Percentiles rank a stretch among this genome's conserved stretches.
Evolutionary conservation across 1,140 invertebrate species (phyloP).

Genomic region (Copidosoma floridanum): DNA sequence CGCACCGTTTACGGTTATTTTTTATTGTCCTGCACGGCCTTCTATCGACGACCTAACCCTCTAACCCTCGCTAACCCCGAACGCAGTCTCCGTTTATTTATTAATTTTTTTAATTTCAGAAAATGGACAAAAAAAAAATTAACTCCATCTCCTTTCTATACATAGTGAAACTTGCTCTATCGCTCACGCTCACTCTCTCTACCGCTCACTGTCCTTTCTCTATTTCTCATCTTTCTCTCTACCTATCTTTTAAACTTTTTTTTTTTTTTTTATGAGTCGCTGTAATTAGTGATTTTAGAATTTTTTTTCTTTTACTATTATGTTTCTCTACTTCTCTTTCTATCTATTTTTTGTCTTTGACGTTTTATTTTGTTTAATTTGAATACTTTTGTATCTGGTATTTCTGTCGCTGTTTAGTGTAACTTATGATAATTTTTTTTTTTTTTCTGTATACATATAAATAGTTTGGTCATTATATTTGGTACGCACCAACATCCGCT

Average conservation of each 20-base stretch:
- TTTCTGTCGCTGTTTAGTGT: constrained; percentile 32
- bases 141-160: neutral
- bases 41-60: constrained; percentile 32
- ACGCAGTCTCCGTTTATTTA: too few species aligned
- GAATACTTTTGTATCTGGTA: constrained; percentile 12
- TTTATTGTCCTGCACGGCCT: constrained; percentile 48
- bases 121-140: neutral
- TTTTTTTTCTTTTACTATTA: neutral
- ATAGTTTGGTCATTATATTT: constrained; percentile 26
- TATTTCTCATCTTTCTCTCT: constrained; percentile 23
- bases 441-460: constrained; percentile 33
- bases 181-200: constrained; percentile 34
- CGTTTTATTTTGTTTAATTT: constrained; percentile 6
- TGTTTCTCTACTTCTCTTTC: constrained; percentile 9
- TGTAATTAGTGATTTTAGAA: constrained; percentile 1
- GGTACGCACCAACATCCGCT: constrained; percentile 45
- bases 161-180: constrained; percentile 26
- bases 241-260: constrained; percentile 13
- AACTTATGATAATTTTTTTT: constrained; percentile 28
- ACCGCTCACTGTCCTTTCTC: constrained; percentile 3
- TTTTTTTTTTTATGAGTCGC: constrained; percentile 13
- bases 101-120: neutral
- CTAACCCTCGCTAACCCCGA: constrained; percentile 39
- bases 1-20: too few species aligned
- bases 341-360: neutral